Evolutionary conservation across 2,113 vertebrate genomes (phyloP).

Genomic region (Orientallactaga bullata): DNA sequence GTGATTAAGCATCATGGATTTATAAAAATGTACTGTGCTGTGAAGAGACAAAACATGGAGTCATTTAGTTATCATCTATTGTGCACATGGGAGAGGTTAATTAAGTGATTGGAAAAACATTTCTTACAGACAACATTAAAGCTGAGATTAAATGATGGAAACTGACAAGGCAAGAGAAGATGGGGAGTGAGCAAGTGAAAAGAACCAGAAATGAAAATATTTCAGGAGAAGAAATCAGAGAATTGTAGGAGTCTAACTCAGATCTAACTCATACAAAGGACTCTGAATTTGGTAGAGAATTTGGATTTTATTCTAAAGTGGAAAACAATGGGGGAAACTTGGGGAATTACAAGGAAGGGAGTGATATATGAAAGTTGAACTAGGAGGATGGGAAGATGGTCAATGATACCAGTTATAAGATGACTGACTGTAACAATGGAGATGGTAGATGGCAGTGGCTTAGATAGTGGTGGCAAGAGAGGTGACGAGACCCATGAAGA

Average conservation of each 20-base stretch:
- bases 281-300: background rate
- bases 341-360: background rate
- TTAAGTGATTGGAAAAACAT: background rate
- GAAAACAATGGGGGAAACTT: background rate
- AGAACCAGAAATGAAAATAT: background rate
- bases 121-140: background rate
- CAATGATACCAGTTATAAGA: background rate
- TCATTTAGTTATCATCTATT: background rate
- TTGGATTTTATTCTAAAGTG: background rate
- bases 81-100: background rate
- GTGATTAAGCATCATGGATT: background rate
- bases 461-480: background rate
- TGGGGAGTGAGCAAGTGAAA: background rate
- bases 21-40: background rate
- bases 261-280: background rate
- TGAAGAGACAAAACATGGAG: background rate
- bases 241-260: background rate
- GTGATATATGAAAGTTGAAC: background rate
- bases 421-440: fast-evolving
- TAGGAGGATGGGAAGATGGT: background rate
- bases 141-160: background rate
- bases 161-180: background rate
- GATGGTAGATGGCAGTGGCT: background rate
- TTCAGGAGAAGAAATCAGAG: background rate
- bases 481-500: fast-evolving